phyloP scores from a whole-genome alignment of 1,140 invertebrate genomes.

The Megalopta genalis region DNA sequence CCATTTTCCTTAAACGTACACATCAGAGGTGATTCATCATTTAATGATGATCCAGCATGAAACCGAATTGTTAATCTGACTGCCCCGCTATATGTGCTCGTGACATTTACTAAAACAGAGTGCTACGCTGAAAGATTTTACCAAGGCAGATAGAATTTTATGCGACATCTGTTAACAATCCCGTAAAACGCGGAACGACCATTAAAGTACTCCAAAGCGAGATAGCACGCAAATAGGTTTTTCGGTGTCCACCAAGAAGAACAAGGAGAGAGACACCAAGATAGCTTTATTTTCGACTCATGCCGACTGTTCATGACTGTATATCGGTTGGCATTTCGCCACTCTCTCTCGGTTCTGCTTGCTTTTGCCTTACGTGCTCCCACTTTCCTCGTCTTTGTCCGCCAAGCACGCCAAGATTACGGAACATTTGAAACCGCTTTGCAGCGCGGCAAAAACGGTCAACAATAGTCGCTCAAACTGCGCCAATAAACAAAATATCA shows the following conservation, averaged over 20 bases:
- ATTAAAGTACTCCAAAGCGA: not conserved
- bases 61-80: too few relatives aligned
- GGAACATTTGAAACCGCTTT: conserved; percentile 21
- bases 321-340: conserved; percentile 43
- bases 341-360: conserved; percentile 18
- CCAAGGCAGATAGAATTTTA: not conserved
- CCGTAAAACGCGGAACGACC: too few relatives aligned
- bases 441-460: not conserved
- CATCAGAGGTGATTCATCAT: too few relatives aligned
- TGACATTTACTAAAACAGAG: not conserved
- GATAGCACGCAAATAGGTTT: not conserved
- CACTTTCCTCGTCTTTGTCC: conserved; percentile 25
- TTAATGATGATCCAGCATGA: too few relatives aligned
- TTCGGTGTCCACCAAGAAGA: not conserved
- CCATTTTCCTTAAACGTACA: too few relatives aligned
- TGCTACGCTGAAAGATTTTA: too few relatives aligned
- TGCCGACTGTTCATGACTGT: conserved; percentile 9
- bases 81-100: too few relatives aligned
- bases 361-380: conserved; percentile 26
- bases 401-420: conserved; percentile 22
- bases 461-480: conserved; percentile 7
- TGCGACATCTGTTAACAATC: not conserved
- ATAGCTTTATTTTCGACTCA: conserved; percentile 25
- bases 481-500: not conserved
- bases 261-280: conserved; percentile 11